Percentiles rank a stretch among this genome's conserved stretches.
These are phyloP conservation scores for Psittacula derbiana DNA, from an alignment of 2,797 vertebrate genomes.

Conservation along the genomic window DNA sequence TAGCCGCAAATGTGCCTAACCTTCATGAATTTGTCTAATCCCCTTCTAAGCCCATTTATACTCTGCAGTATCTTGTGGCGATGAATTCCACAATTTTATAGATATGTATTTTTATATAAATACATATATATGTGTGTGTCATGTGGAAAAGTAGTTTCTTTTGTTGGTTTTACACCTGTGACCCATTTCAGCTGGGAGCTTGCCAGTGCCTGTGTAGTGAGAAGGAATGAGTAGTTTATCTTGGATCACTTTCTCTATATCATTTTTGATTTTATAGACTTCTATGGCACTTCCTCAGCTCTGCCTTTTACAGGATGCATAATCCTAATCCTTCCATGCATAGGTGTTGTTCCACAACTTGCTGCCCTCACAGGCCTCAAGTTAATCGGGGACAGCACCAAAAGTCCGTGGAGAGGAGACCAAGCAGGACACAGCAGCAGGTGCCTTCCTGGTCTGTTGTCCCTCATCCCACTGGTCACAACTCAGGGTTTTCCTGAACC, in stretches of 20 bases:
- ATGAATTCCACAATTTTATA: not conserved
- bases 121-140: not conserved
- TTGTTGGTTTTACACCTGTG: slow-evolving; percentile 48
- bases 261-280: not conserved
- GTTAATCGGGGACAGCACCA: not conserved
- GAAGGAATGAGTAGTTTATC: slow-evolving; percentile 5
- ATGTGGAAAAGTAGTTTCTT: not conserved
- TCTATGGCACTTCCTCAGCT: not conserved
- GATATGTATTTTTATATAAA: not conserved
- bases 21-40: slow-evolving; percentile 38
- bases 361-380: not conserved
- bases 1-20: not conserved
- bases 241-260: not conserved
- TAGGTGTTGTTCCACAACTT: not conserved
- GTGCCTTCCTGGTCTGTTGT: not conserved
- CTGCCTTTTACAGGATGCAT: not conserved
- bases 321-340: not conserved
- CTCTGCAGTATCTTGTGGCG: not conserved
- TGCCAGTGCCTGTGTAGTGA: not conserved
- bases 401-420: not conserved
- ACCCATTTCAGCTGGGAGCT: slow-evolving; percentile 30
- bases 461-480: not conserved
- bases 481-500: not conserved
- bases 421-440: not conserved
- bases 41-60: slow-evolving; percentile 12